These are phyloP conservation scores for Choloepus didactylus DNA, from an alignment of 2,797 vertebrate genomes.

Conservation along the genomic window DNA sequence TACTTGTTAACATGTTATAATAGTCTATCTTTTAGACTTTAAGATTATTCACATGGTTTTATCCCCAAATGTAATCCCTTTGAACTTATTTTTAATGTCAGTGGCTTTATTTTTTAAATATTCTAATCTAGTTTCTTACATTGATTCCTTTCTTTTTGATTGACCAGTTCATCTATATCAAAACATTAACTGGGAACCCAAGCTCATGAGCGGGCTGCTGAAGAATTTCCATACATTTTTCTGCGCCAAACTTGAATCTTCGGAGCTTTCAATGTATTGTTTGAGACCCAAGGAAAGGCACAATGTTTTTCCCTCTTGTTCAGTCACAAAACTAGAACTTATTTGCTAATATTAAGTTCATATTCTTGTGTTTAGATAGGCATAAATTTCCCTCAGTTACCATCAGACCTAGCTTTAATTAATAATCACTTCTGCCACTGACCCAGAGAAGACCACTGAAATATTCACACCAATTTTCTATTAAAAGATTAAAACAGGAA, in stretches of 20 bases:
- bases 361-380: background rate
- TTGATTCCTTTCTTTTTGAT: background rate
- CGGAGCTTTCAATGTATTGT: background rate
- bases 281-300: background rate
- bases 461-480: background rate
- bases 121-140: background rate
- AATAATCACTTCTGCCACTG: background rate
- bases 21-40: conserved; percentile 18
- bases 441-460: background rate
- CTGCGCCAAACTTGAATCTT: background rate
- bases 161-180: background rate
- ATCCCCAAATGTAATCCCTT: background rate
- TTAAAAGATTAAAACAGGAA: background rate
- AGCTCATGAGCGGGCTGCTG: background rate
- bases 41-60: background rate
- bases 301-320: background rate
- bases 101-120: background rate
- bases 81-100: background rate
- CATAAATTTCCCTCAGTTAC: background rate
- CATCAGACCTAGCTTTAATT: background rate
- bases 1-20: background rate
- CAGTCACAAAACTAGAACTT: background rate
- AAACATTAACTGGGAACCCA: background rate
- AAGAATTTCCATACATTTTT: background rate
- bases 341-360: background rate